phyloP scores from a whole-genome alignment of 2,113 vertebrate genomes.

The Melanostigma gelatinosum region DNA sequence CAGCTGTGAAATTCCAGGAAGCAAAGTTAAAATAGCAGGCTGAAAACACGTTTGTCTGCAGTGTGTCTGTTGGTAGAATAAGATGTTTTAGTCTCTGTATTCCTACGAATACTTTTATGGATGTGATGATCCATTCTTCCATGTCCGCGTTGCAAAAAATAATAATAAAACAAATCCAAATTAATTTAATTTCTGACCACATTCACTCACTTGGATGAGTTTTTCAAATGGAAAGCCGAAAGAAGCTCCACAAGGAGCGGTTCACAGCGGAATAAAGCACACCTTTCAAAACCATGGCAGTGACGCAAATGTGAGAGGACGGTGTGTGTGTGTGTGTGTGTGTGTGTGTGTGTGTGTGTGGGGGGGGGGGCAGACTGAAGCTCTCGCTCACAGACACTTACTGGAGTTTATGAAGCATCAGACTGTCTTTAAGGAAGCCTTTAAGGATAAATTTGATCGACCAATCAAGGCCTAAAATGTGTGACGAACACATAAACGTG shows the following conservation, averaged over 20 bases:
- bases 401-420: neutral
- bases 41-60: constrained; percentile 11
- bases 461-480: neutral
- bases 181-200: neutral
- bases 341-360: too few relatives aligned
- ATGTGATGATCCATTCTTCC: neutral
- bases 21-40: constrained; percentile 12
- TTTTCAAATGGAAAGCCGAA: constrained; percentile 1
- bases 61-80: neutral
- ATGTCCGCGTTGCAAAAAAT: neutral
- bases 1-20: constrained; percentile 36
- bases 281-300: constrained; percentile 34
- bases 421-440: neutral
- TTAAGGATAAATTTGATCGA: neutral
- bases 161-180: neutral
- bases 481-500: neutral
- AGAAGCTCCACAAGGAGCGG: constrained; percentile 8
- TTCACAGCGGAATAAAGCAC: constrained; percentile 42
- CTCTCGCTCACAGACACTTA: neutral
- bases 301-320: constrained; percentile 36
- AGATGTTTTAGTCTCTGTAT: constrained; percentile 7
- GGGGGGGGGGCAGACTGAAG: constrained; percentile 21
- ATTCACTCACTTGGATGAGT: neutral
- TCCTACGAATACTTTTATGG: neutral
- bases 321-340: too few relatives aligned